phyloP scores from a whole-genome alignment of 2,113 vertebrate genomes.

The Scomber scombrus region DNA sequence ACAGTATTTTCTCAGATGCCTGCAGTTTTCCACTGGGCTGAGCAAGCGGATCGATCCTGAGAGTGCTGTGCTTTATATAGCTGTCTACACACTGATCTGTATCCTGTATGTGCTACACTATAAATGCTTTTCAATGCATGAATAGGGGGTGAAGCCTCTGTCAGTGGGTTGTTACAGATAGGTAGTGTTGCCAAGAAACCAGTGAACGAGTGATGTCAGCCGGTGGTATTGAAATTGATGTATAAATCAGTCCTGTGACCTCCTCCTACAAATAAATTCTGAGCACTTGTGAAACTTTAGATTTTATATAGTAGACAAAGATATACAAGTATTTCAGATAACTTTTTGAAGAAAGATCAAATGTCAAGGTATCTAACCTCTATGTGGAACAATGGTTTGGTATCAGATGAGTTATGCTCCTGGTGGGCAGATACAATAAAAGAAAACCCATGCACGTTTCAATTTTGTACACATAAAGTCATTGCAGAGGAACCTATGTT shows the following conservation, averaged over 20 bases:
- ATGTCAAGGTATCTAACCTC: constrained; percentile 19
- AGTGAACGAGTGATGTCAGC: background rate
- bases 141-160: background rate
- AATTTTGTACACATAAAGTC: constrained; percentile 36
- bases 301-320: constrained; percentile 33
- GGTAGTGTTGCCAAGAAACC: background rate
- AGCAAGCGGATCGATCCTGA: constrained; percentile 54
- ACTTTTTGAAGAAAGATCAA: constrained; percentile 19
- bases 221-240: background rate
- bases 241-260: background rate
- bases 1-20: constrained; percentile 32
- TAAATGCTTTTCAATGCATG: constrained; percentile 15
- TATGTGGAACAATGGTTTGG: constrained; percentile 34
- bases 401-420: constrained; percentile 35
- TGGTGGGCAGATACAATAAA: constrained; percentile 12
- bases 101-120: background rate
- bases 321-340: constrained; percentile 43
- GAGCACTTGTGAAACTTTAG: constrained; percentile 8
- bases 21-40: constrained; percentile 52
- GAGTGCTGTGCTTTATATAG: constrained; percentile 27
- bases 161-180: constrained; percentile 1
- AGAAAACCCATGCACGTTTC: constrained; percentile 38
- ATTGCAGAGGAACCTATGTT: constrained; percentile 42
- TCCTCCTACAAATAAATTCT: too few relatives aligned
- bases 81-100: constrained; percentile 21